Base-by-base conservation (phyloP, 2,797 vertebrate genomes). In the Botia kubotai region DNA sequence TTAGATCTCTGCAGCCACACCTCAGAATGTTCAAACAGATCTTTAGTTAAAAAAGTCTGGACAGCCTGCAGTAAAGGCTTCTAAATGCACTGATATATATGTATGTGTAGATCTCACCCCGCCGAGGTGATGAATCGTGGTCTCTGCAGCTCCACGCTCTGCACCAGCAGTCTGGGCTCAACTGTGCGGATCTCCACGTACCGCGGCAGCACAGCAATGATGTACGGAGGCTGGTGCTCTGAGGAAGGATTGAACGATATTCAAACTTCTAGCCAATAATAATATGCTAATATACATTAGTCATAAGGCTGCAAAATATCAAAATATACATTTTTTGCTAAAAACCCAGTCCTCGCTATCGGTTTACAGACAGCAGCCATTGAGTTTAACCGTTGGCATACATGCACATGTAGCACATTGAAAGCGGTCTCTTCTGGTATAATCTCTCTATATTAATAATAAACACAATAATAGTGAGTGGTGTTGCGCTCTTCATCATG, bases 141-240 rank as follows among this genome's bases (percentile, higher is more conserved):
- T 46, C 96, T 96, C 88, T 99, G 98, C 84, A 99, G 91, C 91
- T 99, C 98, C 69, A 98, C 96, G 4, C 96, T 99, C 94, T 99
- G 98, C 67, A 99, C 98, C 88, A 99, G 92, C 86, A 99, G 94
- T 71, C 97, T 92, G 0, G 98, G 98, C 58, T 99, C 97, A 2
- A 98, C 94, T 0, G 98, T 99, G 71, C 98, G 95, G 88, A 99
- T 98, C 93, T 99, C 98, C 89, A 99, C 97, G 0, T 98, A 98
- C 0, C 98, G 94, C 0, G 98, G 98, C 80, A 99, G 92, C 72
- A 99, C 98, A 0, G 97, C 97, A 13, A 99, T 96, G 89, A 99
- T 98, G 90, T 99, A 99, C 0, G 98, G 98, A 80, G 96, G 96
- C 91, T 99, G 98, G 86, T 98, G 96, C 71, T 99, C 98, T 99